Evolutionary conservation across 2,113 vertebrate genomes (phyloP), one percentile per base, ranked within the genome.

Genomic region (Proterorhinus semilunaris): DNA sequence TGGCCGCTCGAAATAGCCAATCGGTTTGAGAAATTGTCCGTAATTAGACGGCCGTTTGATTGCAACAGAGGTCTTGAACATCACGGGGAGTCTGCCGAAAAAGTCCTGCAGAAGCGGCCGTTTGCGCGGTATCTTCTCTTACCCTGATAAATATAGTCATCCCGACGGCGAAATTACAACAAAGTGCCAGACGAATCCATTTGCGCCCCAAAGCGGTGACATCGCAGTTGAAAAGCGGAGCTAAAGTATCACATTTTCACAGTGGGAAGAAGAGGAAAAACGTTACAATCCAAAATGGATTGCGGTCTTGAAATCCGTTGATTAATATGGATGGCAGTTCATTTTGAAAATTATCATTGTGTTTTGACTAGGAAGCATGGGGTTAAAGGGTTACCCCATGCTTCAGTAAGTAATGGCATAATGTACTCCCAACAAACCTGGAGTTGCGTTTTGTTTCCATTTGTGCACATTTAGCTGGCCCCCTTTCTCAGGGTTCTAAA

Each of bases 1-100:
- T 76, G 63, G 50, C 74, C 62, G 57, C 70, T 63, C 74, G 54
- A 58, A 54, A 76, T 62, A 75, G 81, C 1, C n/a, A 72, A 75
- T 65, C 65, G 68, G 49, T 66, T 69, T 74, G 66, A 7, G 61
- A 36, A 36, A 72, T 78, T 73, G 71, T 70, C 44, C 68, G 27
- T 36, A 70, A 68, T 72, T 45, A 55, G 76, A 74, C 72, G 57
- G 69, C 65, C 48, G 58, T 47, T 13, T 72, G 8, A 62, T 42
- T 72, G n/a, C 50, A 44, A 65, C 45, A 21, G 43, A 42, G 55
- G 55, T 58, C 55, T 3, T 42, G 27, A 27, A 10, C 17, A 57
- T 36, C 10, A 21, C 3, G 2, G 2, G 54, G 11, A 13, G 27
- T 36, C 10, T 36, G 1, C 21, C 12, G 27, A 36, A 5, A 12